Conservation (phyloP, 30 jellyfish, hydroid and myxozoan genomes). For the Mastigias papua region DNA sequence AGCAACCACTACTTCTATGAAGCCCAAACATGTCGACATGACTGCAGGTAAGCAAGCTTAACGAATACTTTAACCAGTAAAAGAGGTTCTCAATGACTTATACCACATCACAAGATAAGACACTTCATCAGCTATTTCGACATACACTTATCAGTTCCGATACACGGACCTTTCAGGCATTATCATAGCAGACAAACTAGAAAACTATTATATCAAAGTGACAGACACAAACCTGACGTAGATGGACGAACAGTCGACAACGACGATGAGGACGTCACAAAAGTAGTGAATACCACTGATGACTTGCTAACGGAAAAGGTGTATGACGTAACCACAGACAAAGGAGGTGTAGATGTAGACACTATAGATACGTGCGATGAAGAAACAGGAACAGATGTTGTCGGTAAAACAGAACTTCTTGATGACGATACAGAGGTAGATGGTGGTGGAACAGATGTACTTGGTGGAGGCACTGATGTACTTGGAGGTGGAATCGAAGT, state of each 20-base stretch:
- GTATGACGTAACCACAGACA: slow-evolving; percentile 38
- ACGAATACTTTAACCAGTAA: not conserved
- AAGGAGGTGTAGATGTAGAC: slow-evolving; percentile 34
- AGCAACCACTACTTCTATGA: not conserved
- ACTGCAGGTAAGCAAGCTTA: not conserved
- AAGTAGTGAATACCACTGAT: slow-evolving; percentile 21
- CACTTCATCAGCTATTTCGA: too few relatives aligned
- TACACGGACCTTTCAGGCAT: not conserved
- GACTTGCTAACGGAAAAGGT: slow-evolving; percentile 45
- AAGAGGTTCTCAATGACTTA: not conserved
- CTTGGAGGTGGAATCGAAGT: not conserved
- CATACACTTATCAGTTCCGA: too few relatives aligned
- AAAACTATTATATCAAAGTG: not conserved
- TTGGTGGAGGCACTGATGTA: not conserved
- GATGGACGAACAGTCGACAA: slow-evolving; percentile 21
- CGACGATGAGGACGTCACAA: slow-evolving; percentile 31
- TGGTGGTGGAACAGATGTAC: not conserved
- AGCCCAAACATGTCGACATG: too few relatives aligned
- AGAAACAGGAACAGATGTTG: slow-evolving; percentile 37
- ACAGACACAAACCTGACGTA: slow-evolving; percentile 36
- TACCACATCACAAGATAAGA: not conserved
- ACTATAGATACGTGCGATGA: not conserved
- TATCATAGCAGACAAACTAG: not conserved
- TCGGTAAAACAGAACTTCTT: slow-evolving; percentile 30
- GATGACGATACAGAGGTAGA: slow-evolving; percentile 38